Evolutionary conservation across 2,113 vertebrate species (phyloP).

Genomic region (Pluvianellus socialis): DNA sequence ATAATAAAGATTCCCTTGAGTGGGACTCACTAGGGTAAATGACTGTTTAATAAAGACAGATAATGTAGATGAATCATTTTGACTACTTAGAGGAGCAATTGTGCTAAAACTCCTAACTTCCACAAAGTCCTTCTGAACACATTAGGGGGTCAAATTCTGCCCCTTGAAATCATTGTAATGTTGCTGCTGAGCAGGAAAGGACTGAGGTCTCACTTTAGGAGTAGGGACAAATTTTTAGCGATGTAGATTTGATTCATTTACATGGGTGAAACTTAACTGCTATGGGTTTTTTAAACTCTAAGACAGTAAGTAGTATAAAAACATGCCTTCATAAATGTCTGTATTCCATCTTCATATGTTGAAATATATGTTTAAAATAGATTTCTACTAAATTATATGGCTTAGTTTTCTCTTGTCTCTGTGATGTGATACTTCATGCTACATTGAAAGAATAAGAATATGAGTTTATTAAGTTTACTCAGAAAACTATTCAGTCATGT

Average conservation of each 20-base stretch:
- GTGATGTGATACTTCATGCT: conserved; percentile 47
- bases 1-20: conserved; percentile 64
- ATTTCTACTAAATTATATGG: conserved; percentile 20
- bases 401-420: conserved; percentile 28
- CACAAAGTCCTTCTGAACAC: conserved; percentile 30
- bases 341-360: background rate
- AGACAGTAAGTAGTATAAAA: background rate
- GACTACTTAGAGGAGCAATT: conserved; percentile 64
- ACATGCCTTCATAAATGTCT: background rate
- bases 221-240: background rate
- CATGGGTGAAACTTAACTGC: background rate
- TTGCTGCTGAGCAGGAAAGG: background rate
- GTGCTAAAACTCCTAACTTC: conserved; percentile 46
- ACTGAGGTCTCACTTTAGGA: background rate
- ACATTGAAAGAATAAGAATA: conserved; percentile 71
- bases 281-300: background rate
- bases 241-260: background rate
- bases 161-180: background rate
- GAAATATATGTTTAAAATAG: conserved; percentile 32
- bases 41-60: conserved; percentile 68
- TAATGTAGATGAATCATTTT: conserved; percentile 63
- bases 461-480: conserved; percentile 80
- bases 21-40: conserved; percentile 47
- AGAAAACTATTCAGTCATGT: conserved; percentile 75
- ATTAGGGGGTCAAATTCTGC: conserved; percentile 27